Conservation (phyloP, 2,888 invertebrate genomes). For the Trachelus tabidus region DNA sequence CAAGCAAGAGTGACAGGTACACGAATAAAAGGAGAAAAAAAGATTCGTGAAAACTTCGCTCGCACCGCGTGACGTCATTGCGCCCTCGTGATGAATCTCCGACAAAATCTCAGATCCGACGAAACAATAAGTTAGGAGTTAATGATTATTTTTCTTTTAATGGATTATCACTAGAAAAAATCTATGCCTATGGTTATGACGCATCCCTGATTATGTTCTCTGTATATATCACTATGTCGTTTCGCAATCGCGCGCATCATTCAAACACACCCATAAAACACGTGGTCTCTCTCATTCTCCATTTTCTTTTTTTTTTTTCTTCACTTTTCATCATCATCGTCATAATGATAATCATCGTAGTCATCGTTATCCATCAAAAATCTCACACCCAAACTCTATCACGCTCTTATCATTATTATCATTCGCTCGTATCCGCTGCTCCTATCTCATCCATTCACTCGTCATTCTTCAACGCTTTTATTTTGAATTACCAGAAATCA, state of each 20-base stretch:
- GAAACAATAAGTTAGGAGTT: slow-evolving; percentile 2
- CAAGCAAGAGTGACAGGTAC: slow-evolving; percentile 8
- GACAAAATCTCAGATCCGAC: slow-evolving; percentile 5
- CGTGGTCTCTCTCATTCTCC: neutral
- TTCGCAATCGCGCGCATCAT: neutral
- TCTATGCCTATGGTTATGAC: slow-evolving; percentile 42
- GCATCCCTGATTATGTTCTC: slow-evolving; percentile 60
- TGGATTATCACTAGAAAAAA: slow-evolving; percentile 25
- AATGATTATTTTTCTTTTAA: neutral
- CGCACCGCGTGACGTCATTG: neutral
- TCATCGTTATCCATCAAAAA: neutral
- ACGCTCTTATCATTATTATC: slow-evolving; percentile 26
- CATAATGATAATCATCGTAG: neutral
- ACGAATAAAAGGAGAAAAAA: slow-evolving; percentile 14
- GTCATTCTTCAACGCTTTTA: neutral
- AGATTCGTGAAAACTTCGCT: neutral
- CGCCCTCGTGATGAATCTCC: neutral
- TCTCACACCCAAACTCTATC: slow-evolving; percentile 7
- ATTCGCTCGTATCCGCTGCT: neutral
- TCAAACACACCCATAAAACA: neutral
- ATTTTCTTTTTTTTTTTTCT: neutral
- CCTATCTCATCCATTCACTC: neutral
- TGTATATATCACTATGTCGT: slow-evolving; percentile 6
- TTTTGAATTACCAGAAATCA: slow-evolving; percentile 31
- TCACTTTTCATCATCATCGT: neutral